Base-by-base conservation (phyloP, 53 echinoderm and acorn worm species). In the Paracentrotus lividus region DNA sequence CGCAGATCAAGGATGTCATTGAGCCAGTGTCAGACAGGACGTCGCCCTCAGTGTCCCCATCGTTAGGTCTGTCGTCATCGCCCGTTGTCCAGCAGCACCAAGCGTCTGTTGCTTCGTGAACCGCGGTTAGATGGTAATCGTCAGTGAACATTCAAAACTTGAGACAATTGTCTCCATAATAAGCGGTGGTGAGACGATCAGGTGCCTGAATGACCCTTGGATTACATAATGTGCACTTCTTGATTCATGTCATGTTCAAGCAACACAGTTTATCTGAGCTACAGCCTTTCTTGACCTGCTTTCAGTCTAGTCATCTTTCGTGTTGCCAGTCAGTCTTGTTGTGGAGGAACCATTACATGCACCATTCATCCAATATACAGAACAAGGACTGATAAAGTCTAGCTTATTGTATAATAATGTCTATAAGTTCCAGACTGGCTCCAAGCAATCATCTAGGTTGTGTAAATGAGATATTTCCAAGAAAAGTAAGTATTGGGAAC, bases 1-100 rank as follows among this genome's bases (percentile, higher is more conserved):
- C 95, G 8, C 96, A 96, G 81, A 96, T 99, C 78, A 97, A 97
- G 93, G 95, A 94, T 4, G 96, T 96, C 8, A 95, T 94, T 18
- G 93, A 88, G 26, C 96, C 94, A 14, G 27, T 86, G 5, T 93
- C 77, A 67, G 86, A 86, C 51, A 32, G 94, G 12, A 85, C 89
- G 33, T 94, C 98, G 1, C 93, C 98, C 1, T 94, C 97, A 32
- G 85, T 97, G 4, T 94, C 97, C 49, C 92, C 92, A 6, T 78
- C 92, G 14, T 49, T 91, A 49, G 69, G 34, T 20, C 26, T 72
- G 27, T 40, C 60, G 76, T 93, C 85, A 55, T 77, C 76, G 40
- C 94, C 95, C 9, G 94, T 94, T 20, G 88, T 95, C 43, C 90
- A 90, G 51, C 90, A 94, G 42, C 95, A 95, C 64, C 96, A 92